Evolutionary conservation across 2,113 vertebrate species (phyloP), one percentile per base, ranked within the genome.

Genomic region (Neolamprologus modestus): DNA sequence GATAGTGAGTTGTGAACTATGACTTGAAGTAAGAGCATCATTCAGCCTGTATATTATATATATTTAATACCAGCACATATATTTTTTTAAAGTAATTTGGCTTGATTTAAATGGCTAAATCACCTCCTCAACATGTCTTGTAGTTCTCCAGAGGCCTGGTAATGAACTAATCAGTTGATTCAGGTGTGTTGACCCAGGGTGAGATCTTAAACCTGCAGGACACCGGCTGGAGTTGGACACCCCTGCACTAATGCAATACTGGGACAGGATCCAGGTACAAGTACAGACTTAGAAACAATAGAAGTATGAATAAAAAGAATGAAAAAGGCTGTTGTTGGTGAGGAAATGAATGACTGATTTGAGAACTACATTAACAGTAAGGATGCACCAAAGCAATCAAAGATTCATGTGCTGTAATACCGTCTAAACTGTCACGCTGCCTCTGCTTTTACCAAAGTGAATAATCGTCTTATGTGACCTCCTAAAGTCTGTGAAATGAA

Each of bases 61-160:
- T 55, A 55, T 55, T 11, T 8, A 24, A 13, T 13, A 55, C 11
- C 21, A 55, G 53, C 53, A 61, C 14, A 17, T 31, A 59, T 57
- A 5, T 26, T 1, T 55, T 8, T 59, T 28, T 9, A 0, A 6
- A 59, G 13, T 17, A 59, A 17, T 31, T 31, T 31, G 57, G 0
- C 57, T 61, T 59, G 57, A 59, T 59, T 6, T 31, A 59, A 59
- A 59, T 3, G 26, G 14, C 5, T 59, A 59, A 59, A 59, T 31
- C 0, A 59, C 55, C 55, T 59, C 55, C 26, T 59, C 26, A 59
- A 31, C 26, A 59, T 59, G 14, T 59, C 55, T 3, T 4, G 26
- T 0, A 31, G 3, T 31, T 59, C 26, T 59, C 55, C 0, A 59
- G 55, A 9, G 5, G 14, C 26, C 14, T 59, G 26, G 0, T 2